These are phyloP conservation scores for Venusia cambrica DNA, from an alignment of 2,888 invertebrate genomes.

Conservation along the genomic window DNA sequence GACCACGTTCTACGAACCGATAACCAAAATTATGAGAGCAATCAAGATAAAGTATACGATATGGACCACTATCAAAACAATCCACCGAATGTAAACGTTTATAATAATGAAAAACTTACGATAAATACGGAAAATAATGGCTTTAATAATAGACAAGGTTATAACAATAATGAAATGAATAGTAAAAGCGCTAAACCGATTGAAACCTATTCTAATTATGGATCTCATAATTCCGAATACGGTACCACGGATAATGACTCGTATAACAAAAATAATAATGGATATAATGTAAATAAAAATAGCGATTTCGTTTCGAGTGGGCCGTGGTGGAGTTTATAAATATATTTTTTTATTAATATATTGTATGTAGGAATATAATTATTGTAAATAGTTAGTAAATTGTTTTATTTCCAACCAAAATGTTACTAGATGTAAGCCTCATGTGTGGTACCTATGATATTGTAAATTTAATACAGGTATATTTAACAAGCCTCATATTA, in stretches of 20 bases:
- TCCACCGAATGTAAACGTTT: no score
- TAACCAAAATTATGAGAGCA: slow-evolving; percentile 11
- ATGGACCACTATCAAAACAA: neutral
- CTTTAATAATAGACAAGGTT: slow-evolving; percentile 9
- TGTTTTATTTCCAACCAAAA: no score
- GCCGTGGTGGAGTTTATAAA: slow-evolving; percentile 26
- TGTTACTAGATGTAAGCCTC: no score
- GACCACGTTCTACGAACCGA: neutral
- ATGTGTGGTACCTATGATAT: no score
- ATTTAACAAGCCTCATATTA: no score
- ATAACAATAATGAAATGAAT: slow-evolving; percentile 10
- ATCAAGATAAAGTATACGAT: neutral
- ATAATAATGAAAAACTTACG: no score
- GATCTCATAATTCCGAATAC: slow-evolving; percentile 14
- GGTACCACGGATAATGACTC: slow-evolving; percentile 11
- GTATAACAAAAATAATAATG: slow-evolving; percentile 19
- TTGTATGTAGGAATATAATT: no score
- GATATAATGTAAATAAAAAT: slow-evolving; percentile 17
- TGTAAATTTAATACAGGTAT: no score
- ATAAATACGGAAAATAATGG: slow-evolving; percentile 5
- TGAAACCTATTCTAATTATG: slow-evolving; percentile 11
- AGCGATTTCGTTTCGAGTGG: slow-evolving; percentile 6
- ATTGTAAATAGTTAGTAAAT: no score
- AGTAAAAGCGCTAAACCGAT: neutral
- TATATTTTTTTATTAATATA: no score